A percentile compares a stretch with the other conserved stretches of the same genome.
phyloP scores from a whole-genome alignment of 2,888 invertebrate genomes.

The Venustoraphidia nigricollis region DNA sequence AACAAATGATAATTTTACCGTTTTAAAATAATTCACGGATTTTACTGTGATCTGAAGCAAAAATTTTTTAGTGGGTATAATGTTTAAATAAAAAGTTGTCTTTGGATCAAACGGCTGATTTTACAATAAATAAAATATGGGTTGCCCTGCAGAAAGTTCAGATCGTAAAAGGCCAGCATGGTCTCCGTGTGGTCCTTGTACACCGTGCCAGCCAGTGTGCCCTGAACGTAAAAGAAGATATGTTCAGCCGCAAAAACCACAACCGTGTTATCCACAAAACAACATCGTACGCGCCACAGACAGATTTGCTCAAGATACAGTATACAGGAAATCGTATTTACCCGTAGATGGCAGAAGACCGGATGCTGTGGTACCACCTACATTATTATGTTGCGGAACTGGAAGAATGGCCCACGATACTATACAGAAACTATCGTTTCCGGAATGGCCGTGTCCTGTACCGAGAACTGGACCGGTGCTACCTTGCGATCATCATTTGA shows the following conservation, averaged over 20 bases:
- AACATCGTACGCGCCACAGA: not conserved
- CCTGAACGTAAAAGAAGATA: constrained; percentile 21
- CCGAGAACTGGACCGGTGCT: constrained; percentile 36
- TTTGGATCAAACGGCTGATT: too few species aligned
- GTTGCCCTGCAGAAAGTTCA: too few species aligned
- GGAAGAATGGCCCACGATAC: constrained; percentile 33
- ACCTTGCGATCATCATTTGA: constrained; percentile 44
- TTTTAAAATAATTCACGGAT: too few species aligned
- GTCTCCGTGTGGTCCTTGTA: too few species aligned
- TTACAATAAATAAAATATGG: too few species aligned
- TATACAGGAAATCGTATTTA: constrained; percentile 48
- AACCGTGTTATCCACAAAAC: constrained; percentile 38
- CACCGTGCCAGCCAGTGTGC: constrained; percentile 4
- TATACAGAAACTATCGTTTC: constrained; percentile 36
- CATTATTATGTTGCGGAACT: constrained; percentile 27
- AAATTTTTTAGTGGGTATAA: too few species aligned
- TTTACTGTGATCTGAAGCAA: too few species aligned
- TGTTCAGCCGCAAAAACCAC: constrained; percentile 39
- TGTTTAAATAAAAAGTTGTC: too few species aligned
- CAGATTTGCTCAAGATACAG: constrained; percentile 29
- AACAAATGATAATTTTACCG: too few species aligned
- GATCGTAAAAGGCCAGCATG: too few species aligned
- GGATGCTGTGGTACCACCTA: constrained; percentile 22
- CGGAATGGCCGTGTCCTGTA: constrained; percentile 35
- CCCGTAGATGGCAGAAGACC: constrained; percentile 28